Evolutionary conservation across 1,140 invertebrate species (phyloP).

Genomic region (Glossosoma conforme): DNA sequence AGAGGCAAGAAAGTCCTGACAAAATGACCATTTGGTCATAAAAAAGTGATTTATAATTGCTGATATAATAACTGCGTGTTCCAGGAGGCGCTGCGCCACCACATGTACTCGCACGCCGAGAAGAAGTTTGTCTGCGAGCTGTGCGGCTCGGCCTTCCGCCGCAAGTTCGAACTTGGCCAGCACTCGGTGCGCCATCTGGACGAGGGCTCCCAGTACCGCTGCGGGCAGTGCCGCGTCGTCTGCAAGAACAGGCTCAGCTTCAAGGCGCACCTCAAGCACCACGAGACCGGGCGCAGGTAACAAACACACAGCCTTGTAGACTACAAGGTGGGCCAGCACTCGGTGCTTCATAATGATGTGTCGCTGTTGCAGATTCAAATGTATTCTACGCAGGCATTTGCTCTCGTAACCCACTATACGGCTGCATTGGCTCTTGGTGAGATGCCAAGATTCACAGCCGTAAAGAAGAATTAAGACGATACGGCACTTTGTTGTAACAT

Average conservation of each 20-base stretch:
- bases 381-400: too few species aligned
- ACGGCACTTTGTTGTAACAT: neutral
- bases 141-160: conserved; percentile 49
- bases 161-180: conserved; percentile 43
- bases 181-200: conserved; percentile 28
- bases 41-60: too few species aligned
- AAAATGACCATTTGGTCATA: too few species aligned
- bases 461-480: neutral
- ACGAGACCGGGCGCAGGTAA: conserved; percentile 25
- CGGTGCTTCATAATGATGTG: too few species aligned
- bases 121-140: conserved; percentile 49
- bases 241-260: conserved; percentile 26
- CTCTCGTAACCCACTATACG: too few species aligned
- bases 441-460: too few species aligned
- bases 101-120: conserved; percentile 44
- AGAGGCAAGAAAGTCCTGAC: too few species aligned
- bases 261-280: conserved; percentile 27
- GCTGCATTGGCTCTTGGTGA: too few species aligned
- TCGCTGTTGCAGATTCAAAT: too few species aligned
- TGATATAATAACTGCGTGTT: neutral
- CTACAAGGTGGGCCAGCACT: too few species aligned
- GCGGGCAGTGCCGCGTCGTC: conserved; percentile 23
- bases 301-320: too few species aligned
- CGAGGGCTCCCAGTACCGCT: conserved; percentile 22
- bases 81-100: conserved; percentile 30